These are phyloP conservation scores for Takifugu ocellatus DNA, from an alignment of 2,797 vertebrate genomes.

Conservation along the genomic window DNA sequence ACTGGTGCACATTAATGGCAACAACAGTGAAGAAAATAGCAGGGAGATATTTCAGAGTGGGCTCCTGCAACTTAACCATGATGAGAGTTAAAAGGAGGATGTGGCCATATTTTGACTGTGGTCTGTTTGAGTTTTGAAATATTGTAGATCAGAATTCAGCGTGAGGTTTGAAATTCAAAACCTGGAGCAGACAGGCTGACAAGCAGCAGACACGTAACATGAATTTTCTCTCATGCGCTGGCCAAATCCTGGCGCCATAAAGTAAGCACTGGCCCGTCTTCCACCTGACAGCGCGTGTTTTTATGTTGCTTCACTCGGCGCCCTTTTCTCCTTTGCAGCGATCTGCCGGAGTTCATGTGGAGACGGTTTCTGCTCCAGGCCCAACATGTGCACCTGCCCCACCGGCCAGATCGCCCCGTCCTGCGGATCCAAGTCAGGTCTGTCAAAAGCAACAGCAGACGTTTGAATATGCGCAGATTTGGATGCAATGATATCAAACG, in stretches of 20 bases:
- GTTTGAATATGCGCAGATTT: constrained; percentile 1
- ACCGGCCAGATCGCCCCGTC: constrained; percentile 90
- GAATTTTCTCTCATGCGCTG: constrained; percentile 26
- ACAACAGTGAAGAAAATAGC: constrained; percentile 41
- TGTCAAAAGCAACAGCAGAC: constrained; percentile 21
- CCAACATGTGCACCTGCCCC: constrained; percentile 98
- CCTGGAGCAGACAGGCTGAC: constrained; percentile 18
- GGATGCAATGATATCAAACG: too few relatives aligned
- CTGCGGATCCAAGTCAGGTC: constrained; percentile 97
- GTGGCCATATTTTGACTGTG: constrained; percentile 31
- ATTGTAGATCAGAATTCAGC: constrained; percentile 29
- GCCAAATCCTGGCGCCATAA: constrained; percentile 8
- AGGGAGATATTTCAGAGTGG: constrained; percentile 22
- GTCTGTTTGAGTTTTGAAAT: constrained; percentile 39
- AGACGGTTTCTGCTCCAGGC: constrained; percentile 98
- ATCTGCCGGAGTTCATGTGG: constrained; percentile 97
- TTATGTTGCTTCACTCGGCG: constrained; percentile 29
- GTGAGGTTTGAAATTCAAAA: constrained; percentile 44
- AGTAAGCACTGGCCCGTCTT: constrained; percentile 3
- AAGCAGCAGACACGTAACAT: constrained; percentile 33
- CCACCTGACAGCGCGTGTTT: constrained; percentile 21
- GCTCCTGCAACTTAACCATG: constrained; percentile 29
- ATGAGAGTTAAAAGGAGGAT: constrained; percentile 34
- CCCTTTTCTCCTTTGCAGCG: constrained; percentile 73
- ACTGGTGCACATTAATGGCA: constrained; percentile 38